A percentile compares a stretch with the other conserved stretches of the same genome.
Evolutionary conservation across 2,888 invertebrate genomes (phyloP).

Genomic region (Neoscelio sp.): DNA sequence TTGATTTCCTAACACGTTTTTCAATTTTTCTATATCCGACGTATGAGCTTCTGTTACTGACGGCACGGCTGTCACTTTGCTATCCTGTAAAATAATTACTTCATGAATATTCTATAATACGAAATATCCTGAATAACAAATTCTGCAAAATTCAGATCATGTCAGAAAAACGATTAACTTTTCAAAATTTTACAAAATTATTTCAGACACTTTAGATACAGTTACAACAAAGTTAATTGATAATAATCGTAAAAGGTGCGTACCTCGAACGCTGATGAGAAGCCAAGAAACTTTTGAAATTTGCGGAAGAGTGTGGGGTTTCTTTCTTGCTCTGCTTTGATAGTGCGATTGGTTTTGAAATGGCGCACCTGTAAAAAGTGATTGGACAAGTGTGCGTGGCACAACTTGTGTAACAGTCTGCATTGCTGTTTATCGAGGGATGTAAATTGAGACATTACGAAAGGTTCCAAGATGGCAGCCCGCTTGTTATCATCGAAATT

Average conservation of each 20-base stretch:
- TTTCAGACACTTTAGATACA: no score
- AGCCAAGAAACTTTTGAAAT: conserved; percentile 75
- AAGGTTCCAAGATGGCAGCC: conserved; percentile 71
- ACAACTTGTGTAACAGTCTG: conserved; percentile 70
- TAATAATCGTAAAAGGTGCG: background rate
- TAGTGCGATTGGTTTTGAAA: conserved; percentile 92
- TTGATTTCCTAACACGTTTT: conserved; percentile 85
- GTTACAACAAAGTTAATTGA: no score
- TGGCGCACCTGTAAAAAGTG: conserved; percentile 86
- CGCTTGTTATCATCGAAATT: conserved; percentile 79
- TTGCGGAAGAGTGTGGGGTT: conserved; percentile 85
- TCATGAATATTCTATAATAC: no score
- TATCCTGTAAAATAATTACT: conserved; percentile 69
- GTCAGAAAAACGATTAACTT: no score
- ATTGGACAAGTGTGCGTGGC: conserved; percentile 62
- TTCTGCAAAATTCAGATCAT: no score
- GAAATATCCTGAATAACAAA: no score
- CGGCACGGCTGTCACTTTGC: conserved; percentile 61
- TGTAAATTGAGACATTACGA: conserved; percentile 68
- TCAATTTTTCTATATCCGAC: conserved; percentile 83
- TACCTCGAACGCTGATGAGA: conserved; percentile 37
- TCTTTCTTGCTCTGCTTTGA: conserved; percentile 88
- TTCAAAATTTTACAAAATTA: conserved; percentile 20
- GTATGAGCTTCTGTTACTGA: conserved; percentile 31
- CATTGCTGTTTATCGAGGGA: conserved; percentile 69